phyloP scores from a whole-genome alignment of 2,113 vertebrate genomes.

The Zingel zingel region DNA sequence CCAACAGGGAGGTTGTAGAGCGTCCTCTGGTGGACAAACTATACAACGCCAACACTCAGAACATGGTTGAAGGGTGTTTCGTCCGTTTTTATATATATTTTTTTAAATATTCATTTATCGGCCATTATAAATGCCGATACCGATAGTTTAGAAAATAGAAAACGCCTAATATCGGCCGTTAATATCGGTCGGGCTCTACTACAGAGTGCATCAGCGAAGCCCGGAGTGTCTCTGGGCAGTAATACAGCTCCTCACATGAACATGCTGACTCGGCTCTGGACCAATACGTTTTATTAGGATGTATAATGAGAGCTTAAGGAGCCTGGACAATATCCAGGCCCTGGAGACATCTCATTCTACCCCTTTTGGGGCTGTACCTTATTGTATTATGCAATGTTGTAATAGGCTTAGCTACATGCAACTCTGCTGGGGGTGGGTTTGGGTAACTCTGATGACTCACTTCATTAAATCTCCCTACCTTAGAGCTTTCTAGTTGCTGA shows the following conservation, averaged over 20 bases:
- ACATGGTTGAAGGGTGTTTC: too few species aligned
- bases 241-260: slow-evolving; percentile 15
- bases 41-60: too few species aligned
- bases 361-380: slow-evolving; percentile 71
- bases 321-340: slow-evolving; percentile 45
- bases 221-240: slow-evolving; percentile 10
- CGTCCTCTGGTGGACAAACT: too few species aligned
- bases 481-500: slow-evolving; percentile 64
- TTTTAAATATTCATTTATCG: too few species aligned
- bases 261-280: slow-evolving; percentile 29
- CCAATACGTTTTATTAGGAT: slow-evolving; percentile 41
- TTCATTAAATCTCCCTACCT: slow-evolving; percentile 72
- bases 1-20: too few species aligned
- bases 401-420: slow-evolving; percentile 70
- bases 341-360: slow-evolving; percentile 42
- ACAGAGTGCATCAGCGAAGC: slow-evolving; percentile 4
- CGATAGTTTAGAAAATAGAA: too few species aligned
- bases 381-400: slow-evolving; percentile 72
- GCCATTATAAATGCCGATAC: too few species aligned
- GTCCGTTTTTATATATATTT: too few species aligned
- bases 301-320: slow-evolving; percentile 57
- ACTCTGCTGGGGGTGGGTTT: slow-evolving; percentile 45
- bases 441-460: slow-evolving; percentile 69
- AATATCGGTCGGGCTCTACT: too few species aligned
- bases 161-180: too few species aligned